phyloP scores from a whole-genome alignment of 2,113 vertebrate species.

The Sprattus sprattus region DNA sequence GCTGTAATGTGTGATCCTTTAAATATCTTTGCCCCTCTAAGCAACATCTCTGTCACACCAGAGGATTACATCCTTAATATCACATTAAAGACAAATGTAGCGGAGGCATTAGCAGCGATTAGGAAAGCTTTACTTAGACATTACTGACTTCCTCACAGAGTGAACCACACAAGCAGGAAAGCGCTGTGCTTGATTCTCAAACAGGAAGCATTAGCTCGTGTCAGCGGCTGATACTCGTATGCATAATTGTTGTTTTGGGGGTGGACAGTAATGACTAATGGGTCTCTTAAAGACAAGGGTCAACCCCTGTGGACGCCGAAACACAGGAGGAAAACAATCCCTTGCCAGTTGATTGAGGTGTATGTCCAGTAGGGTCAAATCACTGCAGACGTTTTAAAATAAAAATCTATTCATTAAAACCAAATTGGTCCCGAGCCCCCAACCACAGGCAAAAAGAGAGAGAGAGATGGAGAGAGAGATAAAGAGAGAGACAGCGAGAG shows the following conservation, averaged over 20 bases:
- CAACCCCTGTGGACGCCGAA: background rate
- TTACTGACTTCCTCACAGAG: background rate
- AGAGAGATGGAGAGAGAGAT: background rate
- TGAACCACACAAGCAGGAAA: background rate
- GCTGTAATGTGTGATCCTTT: background rate
- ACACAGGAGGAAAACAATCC: background rate
- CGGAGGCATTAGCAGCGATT: background rate
- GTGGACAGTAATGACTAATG: background rate
- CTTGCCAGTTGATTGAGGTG: background rate
- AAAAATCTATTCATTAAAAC: background rate
- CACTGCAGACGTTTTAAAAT: background rate
- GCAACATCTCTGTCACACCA: background rate
- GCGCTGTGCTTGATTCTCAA: background rate
- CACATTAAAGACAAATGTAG: constrained; percentile 8
- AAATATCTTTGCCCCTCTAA: background rate
- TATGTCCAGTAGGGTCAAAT: background rate
- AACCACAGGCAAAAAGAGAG: background rate
- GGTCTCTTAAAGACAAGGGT: background rate
- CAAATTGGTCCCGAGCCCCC: background rate
- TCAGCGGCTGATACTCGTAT: background rate
- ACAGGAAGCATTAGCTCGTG: background rate
- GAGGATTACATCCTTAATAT: constrained; percentile 8
- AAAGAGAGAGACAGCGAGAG: background rate
- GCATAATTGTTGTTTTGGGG: background rate
- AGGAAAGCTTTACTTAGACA: background rate